A percentile compares a stretch with the other conserved stretches of the same genome.
These are phyloP conservation scores for Phacellophora camtschatica DNA, from an alignment of 30 jellyfish, hydroid and myxozoan species.

Conservation along the genomic window DNA sequence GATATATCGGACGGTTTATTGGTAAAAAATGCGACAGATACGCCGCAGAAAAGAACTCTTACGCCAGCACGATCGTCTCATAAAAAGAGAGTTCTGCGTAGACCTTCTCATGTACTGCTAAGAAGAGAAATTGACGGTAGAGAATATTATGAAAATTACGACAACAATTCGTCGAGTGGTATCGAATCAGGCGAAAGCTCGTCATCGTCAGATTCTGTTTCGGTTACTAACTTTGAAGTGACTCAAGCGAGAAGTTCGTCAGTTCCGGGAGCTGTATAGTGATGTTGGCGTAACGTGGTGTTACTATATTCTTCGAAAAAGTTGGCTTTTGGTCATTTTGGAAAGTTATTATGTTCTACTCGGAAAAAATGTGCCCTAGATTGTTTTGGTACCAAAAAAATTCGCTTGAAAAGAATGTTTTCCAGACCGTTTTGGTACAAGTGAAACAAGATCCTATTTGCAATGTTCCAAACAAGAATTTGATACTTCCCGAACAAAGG, in stretches of 20 bases:
- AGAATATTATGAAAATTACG: slow-evolving; percentile 14
- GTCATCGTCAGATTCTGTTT: slow-evolving; percentile 76
- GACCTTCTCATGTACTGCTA: slow-evolving; percentile 53
- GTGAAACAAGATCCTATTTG: too few species aligned
- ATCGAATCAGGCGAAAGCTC: slow-evolving; percentile 89
- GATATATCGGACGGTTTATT: slow-evolving; percentile 50
- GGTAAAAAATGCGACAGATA: slow-evolving; percentile 13
- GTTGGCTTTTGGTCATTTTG: background rate
- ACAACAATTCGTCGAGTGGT: slow-evolving; percentile 86
- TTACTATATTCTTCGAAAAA: background rate
- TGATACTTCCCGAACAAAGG: too few species aligned
- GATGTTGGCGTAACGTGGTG: too few species aligned
- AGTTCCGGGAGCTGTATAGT: slow-evolving; percentile 38
- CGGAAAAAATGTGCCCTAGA: too few species aligned
- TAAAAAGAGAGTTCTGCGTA: slow-evolving; percentile 53
- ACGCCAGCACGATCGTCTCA: slow-evolving; percentile 32
- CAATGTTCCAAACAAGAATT: too few species aligned
- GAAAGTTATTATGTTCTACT: background rate
- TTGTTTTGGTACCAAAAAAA: too few species aligned
- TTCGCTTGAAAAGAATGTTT: too few species aligned
- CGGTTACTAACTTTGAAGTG: slow-evolving; percentile 64
- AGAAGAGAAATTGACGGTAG: slow-evolving; percentile 37
- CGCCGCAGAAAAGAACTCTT: slow-evolving; percentile 54
- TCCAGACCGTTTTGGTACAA: too few species aligned
- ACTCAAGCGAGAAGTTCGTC: slow-evolving; percentile 49